A percentile compares a stretch with the other conserved stretches of the same genome.
Conservation (phyloP, 2,888 invertebrate genomes). For the Chaetogeoica ovagalla region DNA sequence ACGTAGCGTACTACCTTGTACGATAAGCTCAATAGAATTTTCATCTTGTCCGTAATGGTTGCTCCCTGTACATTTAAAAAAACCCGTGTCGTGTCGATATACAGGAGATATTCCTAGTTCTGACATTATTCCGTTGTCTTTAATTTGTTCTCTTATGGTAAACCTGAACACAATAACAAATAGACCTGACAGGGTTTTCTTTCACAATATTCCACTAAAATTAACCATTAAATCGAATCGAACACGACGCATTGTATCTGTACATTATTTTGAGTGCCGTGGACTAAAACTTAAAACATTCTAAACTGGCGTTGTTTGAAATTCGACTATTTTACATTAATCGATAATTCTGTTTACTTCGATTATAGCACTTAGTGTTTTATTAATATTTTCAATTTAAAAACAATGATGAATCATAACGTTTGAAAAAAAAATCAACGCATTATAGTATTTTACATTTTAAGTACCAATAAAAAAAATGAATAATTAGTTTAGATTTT, state of each 20-base stretch:
- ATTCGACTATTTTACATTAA: no score
- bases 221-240: background rate
- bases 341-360: no score
- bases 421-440: no score
- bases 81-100: conserved; percentile 84
- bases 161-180: conserved; percentile 62
- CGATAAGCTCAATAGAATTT: conserved; percentile 85
- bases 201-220: background rate
- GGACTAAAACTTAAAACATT: background rate
- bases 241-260: background rate
- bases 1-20: conserved; percentile 67
- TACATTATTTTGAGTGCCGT: background rate
- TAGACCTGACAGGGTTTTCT: background rate
- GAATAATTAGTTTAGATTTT: no score
- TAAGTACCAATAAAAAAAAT: no score
- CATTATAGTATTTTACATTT: no score
- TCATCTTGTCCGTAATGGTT: conserved; percentile 90
- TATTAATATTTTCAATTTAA: no score
- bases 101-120: conserved; percentile 83
- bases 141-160: conserved; percentile 74
- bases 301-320: no score
- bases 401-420: no score
- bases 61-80: conserved; percentile 83
- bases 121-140: conserved; percentile 81
- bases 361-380: no score